Conservation (phyloP, 30 jellyfish, hydroid and myxozoan genomes). For the Chrysaora quinquecirrha region DNA sequence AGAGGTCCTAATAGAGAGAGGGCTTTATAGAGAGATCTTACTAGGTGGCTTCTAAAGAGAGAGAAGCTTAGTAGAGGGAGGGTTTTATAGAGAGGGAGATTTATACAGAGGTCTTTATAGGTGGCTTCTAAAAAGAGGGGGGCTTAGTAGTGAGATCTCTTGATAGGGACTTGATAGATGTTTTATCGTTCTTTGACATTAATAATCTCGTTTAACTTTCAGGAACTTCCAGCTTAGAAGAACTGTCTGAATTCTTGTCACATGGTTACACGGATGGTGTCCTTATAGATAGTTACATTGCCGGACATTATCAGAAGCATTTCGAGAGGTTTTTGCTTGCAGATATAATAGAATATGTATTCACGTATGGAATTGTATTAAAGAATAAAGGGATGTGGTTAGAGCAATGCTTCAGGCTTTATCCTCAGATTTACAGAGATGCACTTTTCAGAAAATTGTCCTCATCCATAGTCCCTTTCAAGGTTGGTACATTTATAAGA, state of each 20-base stretch:
- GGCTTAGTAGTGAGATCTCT: too few species aligned
- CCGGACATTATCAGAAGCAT: constrained; percentile 63
- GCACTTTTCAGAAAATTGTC: constrained; percentile 29
- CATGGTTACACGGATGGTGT: constrained; percentile 50
- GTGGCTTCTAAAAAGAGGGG: too few species aligned
- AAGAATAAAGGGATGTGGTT: constrained; percentile 49
- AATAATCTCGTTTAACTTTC: too few species aligned
- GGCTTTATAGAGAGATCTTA: too few species aligned
- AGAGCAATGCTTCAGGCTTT: constrained; percentile 40
- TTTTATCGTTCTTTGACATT: too few species aligned
- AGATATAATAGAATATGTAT: constrained; percentile 48
- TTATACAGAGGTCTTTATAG: too few species aligned
- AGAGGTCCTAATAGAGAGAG: too few species aligned
- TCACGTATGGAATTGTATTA: constrained; percentile 55
- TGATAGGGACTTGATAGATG: too few species aligned
- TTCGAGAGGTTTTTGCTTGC: constrained; percentile 50
- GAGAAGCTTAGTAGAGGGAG: too few species aligned
- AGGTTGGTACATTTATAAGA: constrained; percentile 55
- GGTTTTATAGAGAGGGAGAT: too few species aligned
- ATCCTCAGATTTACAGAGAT: constrained; percentile 36
- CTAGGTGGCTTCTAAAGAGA: too few species aligned
- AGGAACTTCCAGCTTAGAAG: constrained; percentile 8
- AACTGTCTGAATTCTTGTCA: constrained; percentile 15
- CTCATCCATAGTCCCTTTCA: constrained; percentile 44
- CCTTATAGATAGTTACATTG: constrained; percentile 59